Percentiles rank a stretch among this genome's conserved stretches.
phyloP scores from a whole-genome alignment of 2,113 vertebrate species.

The Callipepla squamata region DNA sequence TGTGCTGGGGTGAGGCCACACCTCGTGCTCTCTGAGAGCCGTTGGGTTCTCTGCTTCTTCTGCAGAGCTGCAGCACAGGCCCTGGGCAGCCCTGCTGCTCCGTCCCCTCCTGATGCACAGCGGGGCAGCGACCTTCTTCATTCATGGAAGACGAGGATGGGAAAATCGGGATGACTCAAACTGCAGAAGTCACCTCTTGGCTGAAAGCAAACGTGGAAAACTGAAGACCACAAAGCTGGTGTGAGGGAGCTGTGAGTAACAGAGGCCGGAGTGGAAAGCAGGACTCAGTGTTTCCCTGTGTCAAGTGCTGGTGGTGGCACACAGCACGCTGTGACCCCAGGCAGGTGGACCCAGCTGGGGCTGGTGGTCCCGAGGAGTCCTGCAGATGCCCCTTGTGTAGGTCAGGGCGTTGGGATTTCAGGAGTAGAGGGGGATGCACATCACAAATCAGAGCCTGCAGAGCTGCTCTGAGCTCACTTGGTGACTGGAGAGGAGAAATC shows the following conservation, averaged over 20 bases:
- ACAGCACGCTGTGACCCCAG: background rate
- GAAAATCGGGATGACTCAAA: background rate
- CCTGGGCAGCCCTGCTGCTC: background rate
- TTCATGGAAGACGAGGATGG: fast-evolving
- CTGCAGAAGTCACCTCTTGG: background rate
- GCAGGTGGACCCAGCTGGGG: background rate
- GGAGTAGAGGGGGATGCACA: too few species aligned
- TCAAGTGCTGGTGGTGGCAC: background rate
- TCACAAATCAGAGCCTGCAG: background rate
- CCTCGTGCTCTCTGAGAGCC: background rate
- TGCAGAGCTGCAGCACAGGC: background rate
- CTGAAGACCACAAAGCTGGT: background rate
- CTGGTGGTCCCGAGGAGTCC: background rate
- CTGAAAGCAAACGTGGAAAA: background rate
- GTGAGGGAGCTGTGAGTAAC: background rate
- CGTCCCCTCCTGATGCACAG: fast-evolving
- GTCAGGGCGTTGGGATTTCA: background rate
- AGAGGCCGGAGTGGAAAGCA: background rate
- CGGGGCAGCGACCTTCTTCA: fast-evolving
- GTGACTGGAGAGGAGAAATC: background rate
- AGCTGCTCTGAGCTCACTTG: background rate
- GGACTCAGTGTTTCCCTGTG: background rate
- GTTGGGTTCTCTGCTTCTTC: background rate
- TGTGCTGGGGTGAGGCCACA: background rate
- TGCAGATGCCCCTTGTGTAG: background rate